phyloP scores from a whole-genome alignment of 1,140 invertebrate genomes.

The Cardiocondyla obscurior region DNA sequence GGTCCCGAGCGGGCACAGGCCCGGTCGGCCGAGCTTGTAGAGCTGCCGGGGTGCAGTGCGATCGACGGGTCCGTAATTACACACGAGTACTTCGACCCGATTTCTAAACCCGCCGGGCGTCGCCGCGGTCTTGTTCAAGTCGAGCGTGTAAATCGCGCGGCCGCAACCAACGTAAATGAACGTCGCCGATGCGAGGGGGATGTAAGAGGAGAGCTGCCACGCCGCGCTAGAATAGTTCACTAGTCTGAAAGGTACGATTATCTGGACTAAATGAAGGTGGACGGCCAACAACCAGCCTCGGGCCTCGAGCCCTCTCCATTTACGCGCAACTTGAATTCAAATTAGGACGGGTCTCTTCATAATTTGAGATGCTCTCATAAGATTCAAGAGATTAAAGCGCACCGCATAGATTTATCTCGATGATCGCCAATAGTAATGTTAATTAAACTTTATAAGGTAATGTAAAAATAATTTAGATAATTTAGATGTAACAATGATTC shows the following conservation, averaged over 20 bases:
- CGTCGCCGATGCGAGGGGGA: slow-evolving; percentile 69
- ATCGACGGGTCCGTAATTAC: slow-evolving; percentile 81
- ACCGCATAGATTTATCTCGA: neutral
- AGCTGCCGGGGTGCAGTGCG: slow-evolving; percentile 67
- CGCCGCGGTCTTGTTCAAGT: slow-evolving; percentile 22
- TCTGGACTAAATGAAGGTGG: slow-evolving; percentile 52
- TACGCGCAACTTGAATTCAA: slow-evolving; percentile 40
- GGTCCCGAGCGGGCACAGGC: slow-evolving; percentile 74
- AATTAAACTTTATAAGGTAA: neutral
- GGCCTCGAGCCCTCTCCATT: slow-evolving; percentile 12
- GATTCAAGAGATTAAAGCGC: neutral
- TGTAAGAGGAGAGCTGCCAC: slow-evolving; percentile 66
- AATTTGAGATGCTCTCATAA: neutral
- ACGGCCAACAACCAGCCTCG: neutral
- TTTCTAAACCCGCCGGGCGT: slow-evolving; percentile 54
- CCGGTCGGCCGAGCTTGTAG: slow-evolving; percentile 71
- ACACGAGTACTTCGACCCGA: slow-evolving; percentile 76
- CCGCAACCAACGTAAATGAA: slow-evolving; percentile 74
- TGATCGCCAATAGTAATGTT: neutral
- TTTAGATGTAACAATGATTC: too few relatives aligned
- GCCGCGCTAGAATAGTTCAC: slow-evolving; percentile 66
- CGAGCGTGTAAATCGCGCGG: slow-evolving; percentile 72
- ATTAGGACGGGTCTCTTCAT: slow-evolving; percentile 30
- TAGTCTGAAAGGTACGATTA: slow-evolving; percentile 61
- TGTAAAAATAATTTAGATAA: neutral